Conservation (phyloP, 2,888 invertebrate genomes). For the Apodemia zela region DNA sequence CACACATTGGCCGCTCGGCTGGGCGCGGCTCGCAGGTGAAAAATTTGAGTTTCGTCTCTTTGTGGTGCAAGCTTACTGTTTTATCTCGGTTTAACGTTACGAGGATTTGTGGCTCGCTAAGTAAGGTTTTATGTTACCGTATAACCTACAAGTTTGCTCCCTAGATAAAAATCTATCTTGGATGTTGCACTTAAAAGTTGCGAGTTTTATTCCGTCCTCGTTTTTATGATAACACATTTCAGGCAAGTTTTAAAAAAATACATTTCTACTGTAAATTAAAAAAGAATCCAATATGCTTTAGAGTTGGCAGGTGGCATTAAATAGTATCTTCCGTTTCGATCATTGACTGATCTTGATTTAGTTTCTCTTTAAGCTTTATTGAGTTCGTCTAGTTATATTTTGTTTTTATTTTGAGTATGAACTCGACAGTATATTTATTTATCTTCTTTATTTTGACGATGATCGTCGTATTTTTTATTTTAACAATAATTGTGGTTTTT, state of each 20-base stretch:
- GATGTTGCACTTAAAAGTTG: slow-evolving; percentile 40
- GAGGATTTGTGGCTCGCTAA: slow-evolving; percentile 79
- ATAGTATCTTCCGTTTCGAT: neutral
- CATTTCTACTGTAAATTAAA: neutral
- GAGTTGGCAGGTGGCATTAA: neutral
- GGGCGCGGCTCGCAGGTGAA: slow-evolving; percentile 64
- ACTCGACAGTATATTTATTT: too few relatives aligned
- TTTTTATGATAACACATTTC: slow-evolving; percentile 20
- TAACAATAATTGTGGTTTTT: too few relatives aligned
- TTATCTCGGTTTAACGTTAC: slow-evolving; percentile 79
- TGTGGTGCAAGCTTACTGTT: slow-evolving; percentile 73
- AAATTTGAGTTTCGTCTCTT: slow-evolving; percentile 66
- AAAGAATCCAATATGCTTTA: neutral
- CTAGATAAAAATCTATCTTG: slow-evolving; percentile 65
- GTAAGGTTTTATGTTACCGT: slow-evolving; percentile 76
- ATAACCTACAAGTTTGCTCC: slow-evolving; percentile 67
- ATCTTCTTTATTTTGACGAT: too few relatives aligned
- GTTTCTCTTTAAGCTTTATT: too few relatives aligned
- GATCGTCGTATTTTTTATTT: too few relatives aligned
- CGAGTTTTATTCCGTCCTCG: slow-evolving; percentile 19
- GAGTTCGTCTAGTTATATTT: too few relatives aligned
- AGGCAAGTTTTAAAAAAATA: neutral
- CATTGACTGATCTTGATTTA: too few relatives aligned
- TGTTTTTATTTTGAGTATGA: too few relatives aligned
- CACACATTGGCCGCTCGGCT: slow-evolving; percentile 46